A percentile compares a stretch with the other conserved stretches of the same genome.
Evolutionary conservation across 2,113 vertebrate species (phyloP).

Genomic region (Syngnathoides biaculeatus): DNA sequence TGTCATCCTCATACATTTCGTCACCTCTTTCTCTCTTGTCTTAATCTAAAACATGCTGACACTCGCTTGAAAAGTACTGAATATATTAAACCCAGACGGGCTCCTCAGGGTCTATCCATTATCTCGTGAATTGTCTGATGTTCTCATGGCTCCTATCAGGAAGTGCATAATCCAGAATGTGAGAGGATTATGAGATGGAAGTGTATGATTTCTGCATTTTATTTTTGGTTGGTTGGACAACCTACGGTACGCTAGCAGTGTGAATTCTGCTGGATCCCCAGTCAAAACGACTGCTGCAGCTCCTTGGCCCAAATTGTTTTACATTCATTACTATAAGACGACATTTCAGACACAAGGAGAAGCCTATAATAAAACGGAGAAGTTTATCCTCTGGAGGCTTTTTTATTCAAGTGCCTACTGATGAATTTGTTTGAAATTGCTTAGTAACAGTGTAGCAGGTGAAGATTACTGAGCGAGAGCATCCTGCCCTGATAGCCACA

Average conservation of each 20-base stretch:
- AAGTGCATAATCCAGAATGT: constrained; percentile 23
- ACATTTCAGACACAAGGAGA: constrained; percentile 39
- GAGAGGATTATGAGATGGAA: background rate
- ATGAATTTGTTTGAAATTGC: constrained; percentile 44
- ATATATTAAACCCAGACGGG: constrained; percentile 42
- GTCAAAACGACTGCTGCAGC: too few relatives aligned
- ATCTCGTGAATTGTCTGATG: constrained; percentile 35
- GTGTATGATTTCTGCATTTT: background rate
- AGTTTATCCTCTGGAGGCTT: constrained; percentile 40
- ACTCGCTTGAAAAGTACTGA: constrained; percentile 21
- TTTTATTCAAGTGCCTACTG: constrained; percentile 43
- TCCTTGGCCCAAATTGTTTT: background rate
- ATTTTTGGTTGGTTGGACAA: background rate
- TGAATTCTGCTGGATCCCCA: background rate
- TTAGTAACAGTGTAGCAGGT: constrained; percentile 58
- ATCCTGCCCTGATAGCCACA: constrained; percentile 42
- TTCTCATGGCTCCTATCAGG: constrained; percentile 19
- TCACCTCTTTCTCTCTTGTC: background rate
- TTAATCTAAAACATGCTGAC: constrained; percentile 16
- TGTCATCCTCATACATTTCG: constrained; percentile 11
- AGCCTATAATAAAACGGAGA: background rate
- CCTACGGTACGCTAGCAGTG: background rate
- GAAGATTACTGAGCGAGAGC: constrained; percentile 41
- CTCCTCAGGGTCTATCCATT: constrained; percentile 45
- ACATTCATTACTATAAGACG: constrained; percentile 20